Evolutionary conservation across 2,113 vertebrate species (phyloP).

Genomic region (Agapornis roseicollis): DNA sequence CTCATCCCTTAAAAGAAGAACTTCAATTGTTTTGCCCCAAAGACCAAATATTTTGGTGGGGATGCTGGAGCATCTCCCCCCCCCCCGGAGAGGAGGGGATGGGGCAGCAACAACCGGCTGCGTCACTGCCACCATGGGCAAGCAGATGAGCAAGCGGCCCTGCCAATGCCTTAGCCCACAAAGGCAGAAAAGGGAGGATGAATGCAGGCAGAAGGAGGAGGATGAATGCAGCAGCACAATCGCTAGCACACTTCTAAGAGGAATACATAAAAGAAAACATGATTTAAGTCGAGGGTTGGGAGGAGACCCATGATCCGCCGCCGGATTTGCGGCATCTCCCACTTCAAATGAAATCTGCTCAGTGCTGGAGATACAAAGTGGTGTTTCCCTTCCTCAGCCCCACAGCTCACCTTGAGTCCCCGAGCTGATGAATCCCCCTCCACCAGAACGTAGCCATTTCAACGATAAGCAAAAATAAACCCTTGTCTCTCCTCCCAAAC

Average conservation of each 20-base stretch:
- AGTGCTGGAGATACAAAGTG: rapidly evolving
- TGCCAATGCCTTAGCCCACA: neutral
- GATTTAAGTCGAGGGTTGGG: rapidly evolving
- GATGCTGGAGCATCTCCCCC: neutral
- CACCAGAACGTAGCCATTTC: rapidly evolving
- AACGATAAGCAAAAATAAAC: neutral
- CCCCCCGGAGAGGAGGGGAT: neutral
- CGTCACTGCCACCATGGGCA: neutral
- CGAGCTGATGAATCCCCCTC: neutral
- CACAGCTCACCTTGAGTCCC: neutral
- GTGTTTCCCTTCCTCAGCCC: neutral
- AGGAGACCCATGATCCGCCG: neutral
- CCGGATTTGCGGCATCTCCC: neutral
- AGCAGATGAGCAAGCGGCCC: neutral
- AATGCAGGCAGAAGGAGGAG: neutral
- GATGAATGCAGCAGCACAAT: neutral
- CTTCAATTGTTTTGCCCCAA: neutral
- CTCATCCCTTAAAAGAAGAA: neutral
- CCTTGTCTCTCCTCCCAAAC: neutral
- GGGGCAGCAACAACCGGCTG: neutral
- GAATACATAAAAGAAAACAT: no score
- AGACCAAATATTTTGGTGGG: neutral
- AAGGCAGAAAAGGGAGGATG: neutral
- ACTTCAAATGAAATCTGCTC: neutral
- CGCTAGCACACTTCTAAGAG: neutral